phyloP scores from a whole-genome alignment of 2,113 vertebrate genomes.

The Gasterosteus nipponicus region DNA sequence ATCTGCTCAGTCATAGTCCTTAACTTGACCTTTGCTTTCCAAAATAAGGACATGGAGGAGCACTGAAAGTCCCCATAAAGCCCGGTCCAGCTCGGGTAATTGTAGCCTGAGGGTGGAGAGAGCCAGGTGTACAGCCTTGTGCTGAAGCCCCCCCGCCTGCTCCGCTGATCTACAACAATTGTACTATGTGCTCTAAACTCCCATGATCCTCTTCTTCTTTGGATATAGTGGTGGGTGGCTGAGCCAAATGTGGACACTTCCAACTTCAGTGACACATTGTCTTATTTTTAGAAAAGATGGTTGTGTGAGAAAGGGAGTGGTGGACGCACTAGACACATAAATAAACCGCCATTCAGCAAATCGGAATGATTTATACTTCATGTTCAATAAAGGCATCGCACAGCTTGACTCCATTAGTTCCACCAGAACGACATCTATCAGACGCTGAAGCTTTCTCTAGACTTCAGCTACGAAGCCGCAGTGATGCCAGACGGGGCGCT shows the following conservation, averaged over 20 bases:
- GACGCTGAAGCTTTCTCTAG: slow-evolving; percentile 56
- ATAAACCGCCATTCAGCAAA: slow-evolving; percentile 54
- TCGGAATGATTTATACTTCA: slow-evolving; percentile 71
- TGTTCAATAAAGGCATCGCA: slow-evolving; percentile 60
- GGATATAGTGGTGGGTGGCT: slow-evolving; percentile 37
- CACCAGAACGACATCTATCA: slow-evolving; percentile 66
- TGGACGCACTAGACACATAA: slow-evolving; percentile 34
- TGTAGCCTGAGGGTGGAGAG: slow-evolving; percentile 50
- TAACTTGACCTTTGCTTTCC: slow-evolving; percentile 64
- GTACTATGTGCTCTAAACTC: slow-evolving; percentile 44
- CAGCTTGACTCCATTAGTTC: slow-evolving; percentile 76
- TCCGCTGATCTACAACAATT: slow-evolving; percentile 58
- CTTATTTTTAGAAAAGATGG: slow-evolving; percentile 30
- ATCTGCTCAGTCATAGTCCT: slow-evolving; percentile 45
- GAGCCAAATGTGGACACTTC: slow-evolving; percentile 63
- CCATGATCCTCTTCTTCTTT: slow-evolving; percentile 64
- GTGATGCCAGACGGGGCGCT: slow-evolving; percentile 57
- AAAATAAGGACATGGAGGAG: slow-evolving; percentile 36
- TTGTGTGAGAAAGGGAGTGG: slow-evolving; percentile 36
- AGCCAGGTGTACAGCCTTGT: slow-evolving; percentile 68
- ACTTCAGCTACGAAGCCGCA: slow-evolving; percentile 36
- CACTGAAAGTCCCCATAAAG: slow-evolving; percentile 56
- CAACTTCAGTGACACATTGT: slow-evolving; percentile 50
- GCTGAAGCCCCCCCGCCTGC: slow-evolving; percentile 31
- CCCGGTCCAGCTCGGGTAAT: slow-evolving; percentile 28